Conservation (phyloP, 2,797 vertebrate genomes). For the Pantherophis alleghaniensis region DNA sequence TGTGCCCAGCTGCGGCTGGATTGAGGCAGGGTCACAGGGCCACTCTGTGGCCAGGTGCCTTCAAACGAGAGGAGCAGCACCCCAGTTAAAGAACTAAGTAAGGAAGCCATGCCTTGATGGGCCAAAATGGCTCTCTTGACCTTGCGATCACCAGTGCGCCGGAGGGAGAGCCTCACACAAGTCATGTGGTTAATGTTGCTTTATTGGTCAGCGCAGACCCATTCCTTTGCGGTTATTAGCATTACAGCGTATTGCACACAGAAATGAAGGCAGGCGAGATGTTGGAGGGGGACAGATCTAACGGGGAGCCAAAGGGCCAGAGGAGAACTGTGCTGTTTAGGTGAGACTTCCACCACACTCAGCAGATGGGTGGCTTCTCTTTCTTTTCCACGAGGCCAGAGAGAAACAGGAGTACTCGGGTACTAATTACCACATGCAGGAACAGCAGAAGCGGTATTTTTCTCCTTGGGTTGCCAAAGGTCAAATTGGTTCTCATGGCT, state of each 20-base stretch:
- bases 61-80: background rate
- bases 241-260: slow-evolving; percentile 66
- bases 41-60: background rate
- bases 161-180: slow-evolving; percentile 21
- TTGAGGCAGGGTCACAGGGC: background rate
- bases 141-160: background rate
- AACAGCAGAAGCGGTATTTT: slow-evolving; percentile 81
- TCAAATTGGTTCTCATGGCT: slow-evolving; percentile 50
- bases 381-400: slow-evolving; percentile 71
- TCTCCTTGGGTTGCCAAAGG: slow-evolving; percentile 48
- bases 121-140: background rate
- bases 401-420: slow-evolving; percentile 80
- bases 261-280: slow-evolving; percentile 44
- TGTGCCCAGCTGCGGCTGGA: background rate
- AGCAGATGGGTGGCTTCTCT: slow-evolving; percentile 75
- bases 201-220: slow-evolving; percentile 76
- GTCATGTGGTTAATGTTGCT: slow-evolving; percentile 70
- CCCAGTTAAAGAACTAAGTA: background rate
- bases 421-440: slow-evolving; percentile 85
- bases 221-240: slow-evolving; percentile 72
- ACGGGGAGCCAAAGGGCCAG: slow-evolving; percentile 37
- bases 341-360: slow-evolving; percentile 75
- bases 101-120: background rate
- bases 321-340: slow-evolving; percentile 28
- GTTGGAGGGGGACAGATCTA: slow-evolving; percentile 47